These are phyloP conservation scores for Steinernema carpocapsae DNA, from an alignment of 2,888 invertebrate genomes.

Conservation along the genomic window DNA sequence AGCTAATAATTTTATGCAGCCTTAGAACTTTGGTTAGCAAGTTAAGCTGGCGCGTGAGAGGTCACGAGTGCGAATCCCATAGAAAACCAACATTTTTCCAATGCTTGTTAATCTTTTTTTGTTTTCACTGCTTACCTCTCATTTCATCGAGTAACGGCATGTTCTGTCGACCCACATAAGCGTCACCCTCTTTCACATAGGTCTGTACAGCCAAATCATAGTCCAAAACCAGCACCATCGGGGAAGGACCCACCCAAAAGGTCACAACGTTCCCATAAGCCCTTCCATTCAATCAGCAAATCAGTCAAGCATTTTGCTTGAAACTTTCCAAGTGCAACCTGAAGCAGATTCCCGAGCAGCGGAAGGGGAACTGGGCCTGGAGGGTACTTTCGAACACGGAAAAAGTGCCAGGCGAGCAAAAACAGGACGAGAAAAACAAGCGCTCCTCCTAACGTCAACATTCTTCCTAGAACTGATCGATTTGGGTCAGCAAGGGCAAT, in stretches of 20 bases:
- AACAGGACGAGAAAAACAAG: no score
- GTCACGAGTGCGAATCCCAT: no score
- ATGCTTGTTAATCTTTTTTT: no score
- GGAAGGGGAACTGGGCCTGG: slow-evolving; percentile 7
- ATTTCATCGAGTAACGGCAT: background rate
- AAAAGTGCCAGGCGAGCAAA: no score
- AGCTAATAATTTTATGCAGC: no score
- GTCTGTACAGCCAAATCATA: slow-evolving; percentile 12
- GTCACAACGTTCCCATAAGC: background rate
- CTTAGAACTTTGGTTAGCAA: no score
- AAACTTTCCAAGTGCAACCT: background rate
- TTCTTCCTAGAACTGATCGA: no score
- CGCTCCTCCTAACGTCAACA: no score
- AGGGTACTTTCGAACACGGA: no score
- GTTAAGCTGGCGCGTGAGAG: no score
- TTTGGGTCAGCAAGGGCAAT: no score
- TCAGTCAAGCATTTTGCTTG: background rate
- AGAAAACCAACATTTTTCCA: no score
- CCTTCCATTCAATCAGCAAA: background rate
- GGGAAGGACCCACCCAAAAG: background rate
- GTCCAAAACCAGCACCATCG: background rate
- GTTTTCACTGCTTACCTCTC: slow-evolving; percentile 26
- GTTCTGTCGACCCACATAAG: background rate
- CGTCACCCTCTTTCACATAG: slow-evolving; percentile 1
- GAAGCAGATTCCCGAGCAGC: background rate